These are phyloP conservation scores for Garra rufa DNA, from an alignment of 2,113 vertebrate genomes.

Conservation along the genomic window DNA sequence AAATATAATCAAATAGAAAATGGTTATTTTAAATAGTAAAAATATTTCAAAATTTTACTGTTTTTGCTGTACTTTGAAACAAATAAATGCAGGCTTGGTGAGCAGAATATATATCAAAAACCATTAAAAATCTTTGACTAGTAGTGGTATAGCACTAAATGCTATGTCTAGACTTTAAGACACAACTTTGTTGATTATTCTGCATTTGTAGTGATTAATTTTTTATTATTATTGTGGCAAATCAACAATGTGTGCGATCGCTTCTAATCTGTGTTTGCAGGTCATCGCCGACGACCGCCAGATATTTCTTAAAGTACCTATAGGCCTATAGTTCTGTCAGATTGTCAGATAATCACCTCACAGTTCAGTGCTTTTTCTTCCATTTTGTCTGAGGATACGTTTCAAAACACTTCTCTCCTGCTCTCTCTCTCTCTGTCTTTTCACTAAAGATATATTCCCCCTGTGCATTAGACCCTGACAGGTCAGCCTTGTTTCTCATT, in stretches of 20 bases:
- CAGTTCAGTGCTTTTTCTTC: not conserved
- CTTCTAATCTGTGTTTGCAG: not conserved
- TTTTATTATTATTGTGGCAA: not conserved
- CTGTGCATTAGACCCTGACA: slow-evolving; percentile 26
- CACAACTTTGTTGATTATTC: not conserved
- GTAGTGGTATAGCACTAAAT: too few species aligned
- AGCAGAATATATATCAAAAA: too few species aligned
- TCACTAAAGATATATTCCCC: slow-evolving; percentile 32
- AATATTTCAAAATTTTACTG: too few species aligned
- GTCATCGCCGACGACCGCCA: not conserved
- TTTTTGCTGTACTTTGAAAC: too few species aligned
- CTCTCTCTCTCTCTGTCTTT: slow-evolving; percentile 11
- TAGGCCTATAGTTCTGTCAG: not conserved
- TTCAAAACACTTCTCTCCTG: slow-evolving; percentile 9
- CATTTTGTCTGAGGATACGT: slow-evolving; percentile 9
- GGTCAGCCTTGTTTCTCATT: slow-evolving; percentile 41
- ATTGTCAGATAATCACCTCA: not conserved
- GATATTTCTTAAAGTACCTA: not conserved
- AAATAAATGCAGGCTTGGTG: too few species aligned
- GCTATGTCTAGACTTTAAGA: not conserved
- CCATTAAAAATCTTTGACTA: too few species aligned
- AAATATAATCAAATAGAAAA: too few species aligned
- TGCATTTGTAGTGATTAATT: not conserved
- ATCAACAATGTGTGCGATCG: not conserved
- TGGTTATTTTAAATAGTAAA: too few species aligned